Conservation (phyloP, 2,113 vertebrate species). For the Hipposideros armiger region DNA sequence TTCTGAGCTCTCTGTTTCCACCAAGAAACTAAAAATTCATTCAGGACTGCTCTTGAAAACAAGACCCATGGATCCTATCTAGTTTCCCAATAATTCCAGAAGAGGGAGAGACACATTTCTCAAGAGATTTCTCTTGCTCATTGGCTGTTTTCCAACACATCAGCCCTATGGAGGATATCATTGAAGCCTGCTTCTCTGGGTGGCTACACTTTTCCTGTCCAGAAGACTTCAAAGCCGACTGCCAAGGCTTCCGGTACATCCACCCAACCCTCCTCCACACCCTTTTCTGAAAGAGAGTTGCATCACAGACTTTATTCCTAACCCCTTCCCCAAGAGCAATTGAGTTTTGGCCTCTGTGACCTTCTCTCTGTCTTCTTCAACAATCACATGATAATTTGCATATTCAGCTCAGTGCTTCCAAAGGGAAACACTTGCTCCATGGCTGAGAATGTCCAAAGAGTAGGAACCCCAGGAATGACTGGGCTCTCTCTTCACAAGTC, state of each 20-base stretch:
- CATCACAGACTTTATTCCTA: background rate
- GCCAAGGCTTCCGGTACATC: background rate
- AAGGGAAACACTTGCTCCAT: background rate
- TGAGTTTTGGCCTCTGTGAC: background rate
- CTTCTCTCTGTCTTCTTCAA: background rate
- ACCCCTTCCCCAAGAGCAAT: background rate
- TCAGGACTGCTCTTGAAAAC: background rate
- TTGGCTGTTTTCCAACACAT: background rate
- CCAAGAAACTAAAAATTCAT: background rate
- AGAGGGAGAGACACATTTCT: background rate
- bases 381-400: background rate
- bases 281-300: constrained; percentile 46
- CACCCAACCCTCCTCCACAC: background rate
- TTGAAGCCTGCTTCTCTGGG: background rate
- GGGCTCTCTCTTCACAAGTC: background rate
- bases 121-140: background rate
- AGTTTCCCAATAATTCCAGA: background rate
- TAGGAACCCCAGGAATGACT: background rate
- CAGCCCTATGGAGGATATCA: background rate
- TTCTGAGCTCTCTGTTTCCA: constrained; percentile 29
- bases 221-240: constrained; percentile 19
- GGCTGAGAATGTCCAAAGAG: background rate
- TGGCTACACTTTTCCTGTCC: constrained; percentile 44
- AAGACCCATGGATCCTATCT: background rate
- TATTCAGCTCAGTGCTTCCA: background rate